Evolutionary conservation across 2,797 vertebrate genomes (phyloP), one percentile per base, ranked within the genome.

Genomic region (Anniella stebbinsi): DNA sequence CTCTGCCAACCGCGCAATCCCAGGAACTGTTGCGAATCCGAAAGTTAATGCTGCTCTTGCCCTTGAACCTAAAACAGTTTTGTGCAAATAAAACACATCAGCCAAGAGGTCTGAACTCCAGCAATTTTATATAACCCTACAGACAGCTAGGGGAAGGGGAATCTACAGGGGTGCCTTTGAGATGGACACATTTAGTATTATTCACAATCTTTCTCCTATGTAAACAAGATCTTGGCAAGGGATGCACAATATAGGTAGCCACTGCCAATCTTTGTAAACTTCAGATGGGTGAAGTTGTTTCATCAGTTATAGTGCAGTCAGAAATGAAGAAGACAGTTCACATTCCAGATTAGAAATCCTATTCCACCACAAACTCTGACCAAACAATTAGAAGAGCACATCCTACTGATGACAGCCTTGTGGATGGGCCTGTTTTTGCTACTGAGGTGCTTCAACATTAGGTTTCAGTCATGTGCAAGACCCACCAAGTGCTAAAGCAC

Each of bases 61-160:
- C 90, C 86, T 88, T 76, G 12, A 93, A 23, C 81, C n/a, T 83
- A 89, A 66, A 8, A 2, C 23, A 67, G n/a, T 89, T 86, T 86
- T 41, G 4, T 0, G 4, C 75, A 90, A 88, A 87, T 33, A 66
- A 41, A 87, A 77, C n/a, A 66, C 51, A 51, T 18, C 23, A 78
- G 76, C 2, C 2, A 0, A 88, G 75, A 0, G 80, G 63, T 67
- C 63, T 84, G 91, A 84, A 87, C 36, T 73, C 48, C 66, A 1
- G n/a, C 33, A 57, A 89, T 72, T 0, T 0, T 51, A 72, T 28
- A 36, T 23, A 87, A 57, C 2, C 5, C 83, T 72, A 11, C 23
- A 63, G 66, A 21, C 77, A 80, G 72, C 28, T 51, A 83, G 13
- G 6, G 17, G 63, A 4, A 21, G 3, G 28, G 89, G 91, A 89